Conservation (phyloP, 1,140 invertebrate genomes). For the Cepaea nemoralis region DNA sequence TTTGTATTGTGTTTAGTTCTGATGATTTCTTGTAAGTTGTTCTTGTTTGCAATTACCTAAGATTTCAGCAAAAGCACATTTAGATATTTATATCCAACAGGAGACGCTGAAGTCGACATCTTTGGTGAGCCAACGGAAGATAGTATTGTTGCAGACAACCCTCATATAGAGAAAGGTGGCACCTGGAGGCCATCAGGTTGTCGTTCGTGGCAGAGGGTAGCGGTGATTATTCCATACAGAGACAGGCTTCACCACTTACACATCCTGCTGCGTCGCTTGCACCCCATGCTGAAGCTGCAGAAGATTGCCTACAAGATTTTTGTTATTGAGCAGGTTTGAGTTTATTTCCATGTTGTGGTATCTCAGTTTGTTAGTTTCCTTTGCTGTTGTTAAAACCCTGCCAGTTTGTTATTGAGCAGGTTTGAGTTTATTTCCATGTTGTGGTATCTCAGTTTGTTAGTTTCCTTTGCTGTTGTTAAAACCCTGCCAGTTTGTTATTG, state of each 20-base stretch:
- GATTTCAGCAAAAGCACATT: no score
- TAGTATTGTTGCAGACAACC: slow-evolving; percentile 48
- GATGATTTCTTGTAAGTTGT: no score
- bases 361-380: background rate
- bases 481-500: no score
- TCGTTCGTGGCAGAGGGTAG: slow-evolving; percentile 77
- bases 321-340: slow-evolving; percentile 68
- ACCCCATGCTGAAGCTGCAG: slow-evolving; percentile 67
- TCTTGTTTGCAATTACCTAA: no score
- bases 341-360: background rate
- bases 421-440: no score
- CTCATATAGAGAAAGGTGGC: slow-evolving; percentile 76
- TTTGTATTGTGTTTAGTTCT: no score
- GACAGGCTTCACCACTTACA: slow-evolving; percentile 71
- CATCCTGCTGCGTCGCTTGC: slow-evolving; percentile 65
- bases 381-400: no score
- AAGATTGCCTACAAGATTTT: slow-evolving; percentile 68
- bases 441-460: no score
- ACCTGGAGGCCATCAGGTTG: slow-evolving; percentile 82
- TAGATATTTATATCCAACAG: slow-evolving; percentile 37
- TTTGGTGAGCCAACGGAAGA: slow-evolving; percentile 52
- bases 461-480: no score
- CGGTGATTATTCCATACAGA: slow-evolving; percentile 69
- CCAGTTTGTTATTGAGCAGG: no score
- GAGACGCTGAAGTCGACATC: slow-evolving; percentile 55